These are phyloP conservation scores for Synanthedon formicaeformis DNA, from an alignment of 2,888 invertebrate genomes.

Conservation along the genomic window DNA sequence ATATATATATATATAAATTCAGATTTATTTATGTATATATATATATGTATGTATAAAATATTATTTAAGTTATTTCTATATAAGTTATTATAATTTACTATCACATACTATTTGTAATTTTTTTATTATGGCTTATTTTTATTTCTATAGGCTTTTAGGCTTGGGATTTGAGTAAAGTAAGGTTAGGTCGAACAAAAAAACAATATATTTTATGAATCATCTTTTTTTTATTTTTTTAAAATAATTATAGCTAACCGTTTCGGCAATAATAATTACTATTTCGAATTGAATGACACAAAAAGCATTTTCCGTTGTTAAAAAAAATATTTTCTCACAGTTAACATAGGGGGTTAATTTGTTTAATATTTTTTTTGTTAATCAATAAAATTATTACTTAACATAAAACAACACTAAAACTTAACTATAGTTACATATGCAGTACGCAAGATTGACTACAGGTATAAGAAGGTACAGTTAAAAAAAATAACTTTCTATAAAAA, in stretches of 20 bases:
- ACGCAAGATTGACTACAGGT: slow-evolving; percentile 43
- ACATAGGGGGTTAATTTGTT: slow-evolving; percentile 59
- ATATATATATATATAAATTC: too few species aligned
- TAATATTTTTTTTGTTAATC: slow-evolving; percentile 9
- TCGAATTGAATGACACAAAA: slow-evolving; percentile 65
- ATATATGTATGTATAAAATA: too few species aligned
- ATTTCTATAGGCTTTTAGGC: too few species aligned
- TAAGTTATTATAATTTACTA: too few species aligned
- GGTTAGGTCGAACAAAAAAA: slow-evolving; percentile 12
- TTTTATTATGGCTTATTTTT: too few species aligned
- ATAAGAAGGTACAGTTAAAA: slow-evolving; percentile 44
- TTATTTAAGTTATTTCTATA: too few species aligned
- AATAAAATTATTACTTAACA: slow-evolving; percentile 40
- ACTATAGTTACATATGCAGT: slow-evolving; percentile 54
- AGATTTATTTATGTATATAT: too few species aligned
- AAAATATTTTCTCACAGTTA: slow-evolving; percentile 34
- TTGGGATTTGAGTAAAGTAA: too few species aligned
- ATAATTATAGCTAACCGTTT: slow-evolving; percentile 72
- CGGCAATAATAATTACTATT: slow-evolving; percentile 68
- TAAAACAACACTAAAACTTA: slow-evolving; percentile 58
- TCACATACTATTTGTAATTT: too few species aligned
- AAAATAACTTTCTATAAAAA: slow-evolving; percentile 65
- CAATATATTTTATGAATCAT: slow-evolving; percentile 58
- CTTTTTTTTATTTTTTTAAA: slow-evolving; percentile 69
- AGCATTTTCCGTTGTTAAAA: slow-evolving; percentile 67